Conservation (phyloP, 2,113 vertebrate species). For the Malurus melanocephalus region DNA sequence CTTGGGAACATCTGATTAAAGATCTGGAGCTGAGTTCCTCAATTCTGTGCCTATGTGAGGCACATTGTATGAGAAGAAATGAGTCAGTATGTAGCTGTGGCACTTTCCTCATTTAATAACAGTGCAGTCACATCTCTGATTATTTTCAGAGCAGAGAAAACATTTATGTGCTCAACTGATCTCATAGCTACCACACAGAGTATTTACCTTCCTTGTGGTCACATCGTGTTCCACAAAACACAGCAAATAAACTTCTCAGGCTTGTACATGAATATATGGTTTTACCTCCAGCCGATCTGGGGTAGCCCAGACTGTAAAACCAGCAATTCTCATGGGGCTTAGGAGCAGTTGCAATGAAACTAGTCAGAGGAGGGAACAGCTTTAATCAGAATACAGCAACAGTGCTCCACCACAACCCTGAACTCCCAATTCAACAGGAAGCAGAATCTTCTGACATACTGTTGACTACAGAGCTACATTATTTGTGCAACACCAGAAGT, state of each 20-base stretch:
- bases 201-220: not conserved
- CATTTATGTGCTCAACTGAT: not conserved
- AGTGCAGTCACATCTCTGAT: not conserved
- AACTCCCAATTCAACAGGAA: not conserved
- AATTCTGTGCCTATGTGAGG: not conserved
- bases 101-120: not conserved
- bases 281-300: not conserved
- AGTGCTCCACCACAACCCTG: not conserved
- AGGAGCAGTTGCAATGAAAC: not conserved
- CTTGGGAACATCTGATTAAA: not conserved
- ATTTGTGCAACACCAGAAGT: not conserved
- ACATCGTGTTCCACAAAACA: accelerated
- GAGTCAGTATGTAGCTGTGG: not conserved
- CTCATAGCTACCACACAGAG: not conserved
- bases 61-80: not conserved
- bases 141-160: not conserved
- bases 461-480: not conserved
- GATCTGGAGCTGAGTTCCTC: not conserved
- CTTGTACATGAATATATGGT: accelerated
- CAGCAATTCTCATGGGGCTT: not conserved
- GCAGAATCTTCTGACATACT: not conserved
- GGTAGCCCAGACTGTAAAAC: not conserved
- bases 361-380: not conserved
- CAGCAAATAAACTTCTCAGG: not conserved
- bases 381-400: not conserved